Evolutionary conservation across 2,113 vertebrate species (phyloP).

Genomic region (Baryphthengus martii): DNA sequence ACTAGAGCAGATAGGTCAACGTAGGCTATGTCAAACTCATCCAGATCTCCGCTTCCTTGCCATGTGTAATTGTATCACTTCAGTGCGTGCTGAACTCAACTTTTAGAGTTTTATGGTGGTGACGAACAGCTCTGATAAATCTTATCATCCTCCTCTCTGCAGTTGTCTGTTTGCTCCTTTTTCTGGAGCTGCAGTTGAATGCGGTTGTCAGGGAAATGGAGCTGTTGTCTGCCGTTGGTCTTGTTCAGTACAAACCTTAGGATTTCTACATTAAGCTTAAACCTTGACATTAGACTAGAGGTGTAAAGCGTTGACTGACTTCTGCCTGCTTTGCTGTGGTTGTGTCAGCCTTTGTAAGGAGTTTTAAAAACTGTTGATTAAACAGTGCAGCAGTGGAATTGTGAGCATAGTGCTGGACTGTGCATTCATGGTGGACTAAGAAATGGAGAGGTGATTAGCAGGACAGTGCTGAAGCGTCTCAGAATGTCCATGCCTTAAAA

Average conservation of each 20-base stretch:
- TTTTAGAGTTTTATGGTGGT: neutral
- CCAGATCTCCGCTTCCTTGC: neutral
- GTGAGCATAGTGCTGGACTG: neutral
- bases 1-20: neutral
- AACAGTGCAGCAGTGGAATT: neutral
- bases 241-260: neutral
- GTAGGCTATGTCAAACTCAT: neutral
- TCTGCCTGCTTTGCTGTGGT: neutral
- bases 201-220: neutral
- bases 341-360: neutral
- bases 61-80: neutral
- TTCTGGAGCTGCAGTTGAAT: neutral
- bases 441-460: neutral
- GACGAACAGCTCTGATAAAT: neutral
- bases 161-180: neutral
- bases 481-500: neutral
- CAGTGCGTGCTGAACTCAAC: neutral
- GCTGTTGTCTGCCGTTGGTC: neutral
- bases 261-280: neutral
- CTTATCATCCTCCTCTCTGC: neutral
- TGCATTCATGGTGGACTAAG: neutral
- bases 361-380: neutral
- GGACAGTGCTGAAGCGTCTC: neutral
- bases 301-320: neutral
- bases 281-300: neutral